Evolutionary conservation across 2,797 vertebrate species (phyloP), one percentile per base, ranked within the genome.

Genomic region (Alauda arvensis): DNA sequence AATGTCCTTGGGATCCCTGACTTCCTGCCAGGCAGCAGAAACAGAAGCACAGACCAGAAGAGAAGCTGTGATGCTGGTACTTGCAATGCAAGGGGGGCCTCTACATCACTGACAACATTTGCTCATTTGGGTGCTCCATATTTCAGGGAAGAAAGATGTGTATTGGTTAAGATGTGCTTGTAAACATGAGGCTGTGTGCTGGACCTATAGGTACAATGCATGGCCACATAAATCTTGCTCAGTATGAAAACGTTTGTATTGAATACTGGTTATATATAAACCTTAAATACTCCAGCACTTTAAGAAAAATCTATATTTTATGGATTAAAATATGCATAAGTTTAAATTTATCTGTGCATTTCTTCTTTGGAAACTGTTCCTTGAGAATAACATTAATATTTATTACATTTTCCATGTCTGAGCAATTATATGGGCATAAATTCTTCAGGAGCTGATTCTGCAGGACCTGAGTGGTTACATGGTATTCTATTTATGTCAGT

Each of bases 341-440:
- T 94, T 93, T 89, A 91, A 94, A 94, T 88, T 88, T 91, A 89
- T 91, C 90, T 68, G 75, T 40, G 70, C 70, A 53, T 90, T 92
- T 91, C 82, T 80, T 81, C 91, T 88, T 85, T 92, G 85, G 90
- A 94, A 94, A 81, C 77, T 68, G 69, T 78, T 95, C 77, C 87
- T 94, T 90, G 91, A 93, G 94, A 95, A 90, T 78, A 81, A 66
- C 90, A 91, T 94, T 91, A 93, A 95, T 93, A 95, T 95, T 94
- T 93, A 95, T 94, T 92, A 87, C 70, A 51, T 94, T 95, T 95
- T 88, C 79, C 75, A 77, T 85, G 80, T 93, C 91, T 89, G 88
- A 91, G 91, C 87, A 94, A 94, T 93, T 94, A 93, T 65, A 74
- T 2, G 5, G 75, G 55, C 75, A 95, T 95, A 90, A 94, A 93